Conservation (phyloP, 2,888 invertebrate species). For the Eumacrocentrus americanus region DNA sequence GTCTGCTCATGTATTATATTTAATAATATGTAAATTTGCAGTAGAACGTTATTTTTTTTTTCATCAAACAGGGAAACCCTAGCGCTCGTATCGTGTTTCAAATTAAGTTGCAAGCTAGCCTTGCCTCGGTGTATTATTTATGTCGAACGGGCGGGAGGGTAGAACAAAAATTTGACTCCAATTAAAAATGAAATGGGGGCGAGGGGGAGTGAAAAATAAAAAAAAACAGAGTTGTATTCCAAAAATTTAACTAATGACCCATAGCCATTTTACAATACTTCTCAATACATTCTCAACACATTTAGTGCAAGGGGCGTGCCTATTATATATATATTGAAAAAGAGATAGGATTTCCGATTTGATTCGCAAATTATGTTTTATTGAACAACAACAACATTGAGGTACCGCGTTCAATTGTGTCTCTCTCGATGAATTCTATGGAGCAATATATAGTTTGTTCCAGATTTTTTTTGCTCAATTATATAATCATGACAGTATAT, state of each 20-base stretch:
- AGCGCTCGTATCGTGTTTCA: slow-evolving; percentile 39
- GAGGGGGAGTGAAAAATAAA: slow-evolving; percentile 23
- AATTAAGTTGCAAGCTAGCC: slow-evolving; percentile 41
- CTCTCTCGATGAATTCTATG: no score
- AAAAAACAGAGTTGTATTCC: slow-evolving; percentile 6
- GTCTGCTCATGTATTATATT: slow-evolving; percentile 44
- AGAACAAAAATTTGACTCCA: slow-evolving; percentile 18
- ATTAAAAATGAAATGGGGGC: slow-evolving; percentile 25
- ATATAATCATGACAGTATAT: no score
- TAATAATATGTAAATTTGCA: slow-evolving; percentile 56
- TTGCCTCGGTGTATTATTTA: slow-evolving; percentile 40
- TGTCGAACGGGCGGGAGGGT: slow-evolving; percentile 28
- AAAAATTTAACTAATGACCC: slow-evolving; percentile 14
- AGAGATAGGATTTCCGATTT: slow-evolving; percentile 41
- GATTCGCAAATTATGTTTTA: slow-evolving; percentile 44
- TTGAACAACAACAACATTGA: slow-evolving; percentile 10
- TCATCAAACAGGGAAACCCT: slow-evolving; percentile 42
- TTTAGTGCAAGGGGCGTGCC: slow-evolving; percentile 39
- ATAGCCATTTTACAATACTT: slow-evolving; percentile 27
- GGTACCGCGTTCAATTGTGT: background rate
- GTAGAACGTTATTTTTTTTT: slow-evolving; percentile 55
- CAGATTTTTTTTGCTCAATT: no score
- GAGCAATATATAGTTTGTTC: no score
- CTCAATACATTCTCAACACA: slow-evolving; percentile 28
- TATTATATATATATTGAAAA: slow-evolving; percentile 24